phyloP scores from a whole-genome alignment of 2,113 vertebrate genomes.

The Vireo altiloquus region DNA sequence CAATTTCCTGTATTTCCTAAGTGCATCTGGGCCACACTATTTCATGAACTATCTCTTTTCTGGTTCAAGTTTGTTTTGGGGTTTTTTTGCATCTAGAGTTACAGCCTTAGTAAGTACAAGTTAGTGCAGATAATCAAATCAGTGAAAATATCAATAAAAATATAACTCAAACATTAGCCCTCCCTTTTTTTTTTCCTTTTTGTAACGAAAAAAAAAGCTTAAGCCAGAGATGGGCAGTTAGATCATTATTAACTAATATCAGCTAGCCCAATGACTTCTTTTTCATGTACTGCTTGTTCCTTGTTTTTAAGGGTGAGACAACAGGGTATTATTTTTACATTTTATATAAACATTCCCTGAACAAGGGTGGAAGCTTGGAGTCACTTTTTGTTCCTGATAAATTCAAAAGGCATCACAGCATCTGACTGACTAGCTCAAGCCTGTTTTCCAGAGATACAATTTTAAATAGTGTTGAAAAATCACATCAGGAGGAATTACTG shows the following conservation, averaged over 20 bases:
- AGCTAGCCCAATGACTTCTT: background rate
- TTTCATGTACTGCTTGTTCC: background rate
- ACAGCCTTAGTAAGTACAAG: background rate
- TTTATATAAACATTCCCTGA: background rate
- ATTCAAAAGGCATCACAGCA: background rate
- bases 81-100: background rate
- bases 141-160: background rate
- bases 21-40: background rate
- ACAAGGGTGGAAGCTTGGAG: background rate
- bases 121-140: background rate
- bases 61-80: background rate
- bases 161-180: background rate
- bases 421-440: background rate
- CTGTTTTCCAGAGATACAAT: background rate
- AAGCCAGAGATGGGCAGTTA: background rate
- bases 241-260: background rate
- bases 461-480: conserved; percentile 14
- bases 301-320: background rate
- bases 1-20: background rate
- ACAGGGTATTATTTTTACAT: background rate
- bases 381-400: background rate
- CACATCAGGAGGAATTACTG: background rate
- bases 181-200: background rate
- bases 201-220: background rate
- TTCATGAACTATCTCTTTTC: background rate